phyloP scores from a whole-genome alignment of 2,888 invertebrate genomes.

The Melanophora roralis region DNA sequence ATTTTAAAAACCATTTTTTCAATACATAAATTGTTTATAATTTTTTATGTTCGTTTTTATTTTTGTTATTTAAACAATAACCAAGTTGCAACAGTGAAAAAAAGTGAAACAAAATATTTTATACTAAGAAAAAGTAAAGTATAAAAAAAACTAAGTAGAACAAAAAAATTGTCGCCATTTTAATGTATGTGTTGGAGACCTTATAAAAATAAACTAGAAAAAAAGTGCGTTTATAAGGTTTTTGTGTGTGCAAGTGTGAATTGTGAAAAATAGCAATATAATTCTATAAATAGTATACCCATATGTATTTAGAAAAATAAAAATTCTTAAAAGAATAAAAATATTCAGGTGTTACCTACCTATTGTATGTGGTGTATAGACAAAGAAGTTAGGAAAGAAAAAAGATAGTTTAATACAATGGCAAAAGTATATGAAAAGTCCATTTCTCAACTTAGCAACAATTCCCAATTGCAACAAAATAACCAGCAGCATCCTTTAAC shows the following conservation, averaged over 20 bases:
- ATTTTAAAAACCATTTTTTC: constrained; percentile 48
- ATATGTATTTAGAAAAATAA: constrained; percentile 58
- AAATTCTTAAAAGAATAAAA: too few species aligned
- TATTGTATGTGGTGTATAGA: neutral
- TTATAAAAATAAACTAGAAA: constrained; percentile 43
- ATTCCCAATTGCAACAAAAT: constrained; percentile 47
- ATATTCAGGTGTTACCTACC: too few species aligned
- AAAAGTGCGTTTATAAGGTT: constrained; percentile 55
- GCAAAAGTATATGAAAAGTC: constrained; percentile 61
- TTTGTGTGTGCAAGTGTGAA: neutral
- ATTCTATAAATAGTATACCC: too few species aligned
- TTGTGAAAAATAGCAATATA: constrained; percentile 30
- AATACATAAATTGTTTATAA: constrained; percentile 51
- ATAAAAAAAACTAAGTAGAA: constrained; percentile 42
- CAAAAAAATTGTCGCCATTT: constrained; percentile 65
- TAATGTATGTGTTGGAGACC: constrained; percentile 58
- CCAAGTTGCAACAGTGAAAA: constrained; percentile 12
- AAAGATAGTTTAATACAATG: constrained; percentile 45
- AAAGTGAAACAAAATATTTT: constrained; percentile 36
- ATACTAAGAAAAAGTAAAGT: constrained; percentile 26
- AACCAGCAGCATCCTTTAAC: constrained; percentile 51
- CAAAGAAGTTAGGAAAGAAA: neutral
- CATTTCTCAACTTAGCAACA: constrained; percentile 63
- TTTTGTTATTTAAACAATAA: constrained; percentile 45
- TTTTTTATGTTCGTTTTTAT: constrained; percentile 59